These are phyloP conservation scores for Pasiphila rectangulata DNA, from an alignment of 2,888 invertebrate genomes.

Conservation along the genomic window DNA sequence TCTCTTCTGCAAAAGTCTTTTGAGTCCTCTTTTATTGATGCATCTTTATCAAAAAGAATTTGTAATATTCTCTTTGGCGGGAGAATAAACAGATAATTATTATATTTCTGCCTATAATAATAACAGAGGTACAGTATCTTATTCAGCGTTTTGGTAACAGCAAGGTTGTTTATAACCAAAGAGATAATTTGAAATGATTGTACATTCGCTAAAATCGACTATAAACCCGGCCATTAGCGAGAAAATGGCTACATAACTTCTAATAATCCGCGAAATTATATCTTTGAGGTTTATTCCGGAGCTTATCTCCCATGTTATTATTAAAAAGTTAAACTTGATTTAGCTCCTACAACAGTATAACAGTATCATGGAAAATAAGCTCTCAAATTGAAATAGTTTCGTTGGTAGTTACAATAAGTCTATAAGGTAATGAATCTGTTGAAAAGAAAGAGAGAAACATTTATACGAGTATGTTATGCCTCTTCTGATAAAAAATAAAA, in stretches of 20 bases:
- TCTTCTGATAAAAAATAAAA: too few relatives aligned
- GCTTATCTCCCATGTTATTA: constrained; percentile 29
- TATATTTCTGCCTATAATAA: not conserved
- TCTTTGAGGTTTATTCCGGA: constrained; percentile 28
- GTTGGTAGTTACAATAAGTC: too few relatives aligned
- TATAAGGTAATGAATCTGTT: too few relatives aligned
- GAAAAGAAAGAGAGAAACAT: too few relatives aligned
- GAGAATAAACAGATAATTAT: not conserved
- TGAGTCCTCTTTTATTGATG: too few relatives aligned
- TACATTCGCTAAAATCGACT: constrained; percentile 23
- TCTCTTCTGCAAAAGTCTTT: too few relatives aligned
- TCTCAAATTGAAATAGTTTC: too few relatives aligned
- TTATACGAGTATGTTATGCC: too few relatives aligned
- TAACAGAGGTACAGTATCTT: not conserved
- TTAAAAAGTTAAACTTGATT: not conserved
- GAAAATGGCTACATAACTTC: constrained; percentile 34
- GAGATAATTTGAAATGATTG: constrained; percentile 24
- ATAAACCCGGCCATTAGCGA: constrained; percentile 23
- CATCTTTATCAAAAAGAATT: too few relatives aligned
- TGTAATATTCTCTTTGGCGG: too few relatives aligned
- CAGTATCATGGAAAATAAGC: too few relatives aligned
- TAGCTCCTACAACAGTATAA: not conserved
- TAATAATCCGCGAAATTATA: constrained; percentile 32
- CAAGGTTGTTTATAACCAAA: constrained; percentile 17
- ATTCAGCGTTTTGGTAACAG: constrained; percentile 9